Conservation (phyloP, 1,140 invertebrate species). For the Cydia strobilella region DNA sequence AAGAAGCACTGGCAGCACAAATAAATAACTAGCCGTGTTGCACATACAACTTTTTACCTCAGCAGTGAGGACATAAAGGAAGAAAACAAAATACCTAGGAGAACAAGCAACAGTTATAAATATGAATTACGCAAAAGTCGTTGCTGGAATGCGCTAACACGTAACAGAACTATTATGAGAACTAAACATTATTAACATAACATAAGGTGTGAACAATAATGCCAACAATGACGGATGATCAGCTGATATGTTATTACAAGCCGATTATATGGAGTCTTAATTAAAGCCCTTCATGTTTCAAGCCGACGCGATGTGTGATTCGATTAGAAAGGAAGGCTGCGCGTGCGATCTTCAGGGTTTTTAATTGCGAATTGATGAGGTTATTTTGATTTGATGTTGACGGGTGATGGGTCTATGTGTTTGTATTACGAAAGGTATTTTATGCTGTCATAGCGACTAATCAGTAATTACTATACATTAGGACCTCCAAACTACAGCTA, state of each 20-base stretch:
- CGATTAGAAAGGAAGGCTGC: constrained; percentile 21
- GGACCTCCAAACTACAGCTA: too few relatives aligned
- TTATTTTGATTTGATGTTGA: constrained; percentile 9
- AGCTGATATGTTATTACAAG: constrained; percentile 17
- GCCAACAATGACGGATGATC: background rate
- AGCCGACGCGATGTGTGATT: background rate
- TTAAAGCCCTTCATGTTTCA: background rate
- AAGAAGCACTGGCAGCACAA: too few relatives aligned
- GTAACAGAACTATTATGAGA: constrained; percentile 33
- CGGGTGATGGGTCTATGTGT: background rate
- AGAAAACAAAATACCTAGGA: too few relatives aligned
- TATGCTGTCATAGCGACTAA: background rate
- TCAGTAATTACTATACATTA: too few relatives aligned
- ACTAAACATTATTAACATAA: constrained; percentile 35
- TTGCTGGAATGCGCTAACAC: background rate
- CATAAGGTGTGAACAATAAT: background rate
- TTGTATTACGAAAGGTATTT: background rate
- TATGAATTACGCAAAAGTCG: too few relatives aligned
- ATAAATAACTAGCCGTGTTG: too few relatives aligned
- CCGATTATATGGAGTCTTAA: background rate
- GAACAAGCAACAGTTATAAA: too few relatives aligned
- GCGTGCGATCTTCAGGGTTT: constrained; percentile 4
- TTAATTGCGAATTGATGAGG: constrained; percentile 24
- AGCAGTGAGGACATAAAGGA: too few relatives aligned
- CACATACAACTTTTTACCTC: too few relatives aligned